phyloP scores from a whole-genome alignment of 2,888 invertebrate species.

The Drosophila flavopinicola region DNA sequence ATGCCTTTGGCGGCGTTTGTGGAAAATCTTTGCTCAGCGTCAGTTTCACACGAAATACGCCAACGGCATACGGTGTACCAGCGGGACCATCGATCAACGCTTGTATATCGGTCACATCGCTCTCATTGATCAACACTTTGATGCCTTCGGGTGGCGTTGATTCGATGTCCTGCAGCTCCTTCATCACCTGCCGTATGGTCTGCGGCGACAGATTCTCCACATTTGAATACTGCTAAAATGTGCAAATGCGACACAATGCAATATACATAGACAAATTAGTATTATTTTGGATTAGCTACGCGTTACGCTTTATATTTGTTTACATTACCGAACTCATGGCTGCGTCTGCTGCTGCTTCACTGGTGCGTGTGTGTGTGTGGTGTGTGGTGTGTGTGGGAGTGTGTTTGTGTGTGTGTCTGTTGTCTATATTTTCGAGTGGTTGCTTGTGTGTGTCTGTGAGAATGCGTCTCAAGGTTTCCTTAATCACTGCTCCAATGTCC shows the following conservation, averaged over 20 bases:
- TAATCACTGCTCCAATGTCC: slow-evolving; percentile 35
- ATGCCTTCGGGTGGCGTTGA: slow-evolving; percentile 95
- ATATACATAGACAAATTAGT: slow-evolving; percentile 7
- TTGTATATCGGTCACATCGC: slow-evolving; percentile 97
- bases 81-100: slow-evolving; percentile 97
- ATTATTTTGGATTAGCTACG: not conserved
- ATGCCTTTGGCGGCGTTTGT: slow-evolving; percentile 95
- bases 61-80: slow-evolving; percentile 96
- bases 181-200: slow-evolving; percentile 93
- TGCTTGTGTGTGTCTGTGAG: slow-evolving; percentile 1
- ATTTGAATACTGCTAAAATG: slow-evolving; percentile 90
- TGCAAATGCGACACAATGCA: not conserved
- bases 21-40: slow-evolving; percentile 97
- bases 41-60: slow-evolving; percentile 94
- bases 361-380: slow-evolving; percentile 15
- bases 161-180: slow-evolving; percentile 93
- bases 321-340: slow-evolving; percentile 72
- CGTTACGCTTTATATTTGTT: slow-evolving; percentile 47
- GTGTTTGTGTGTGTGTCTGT: slow-evolving; percentile 8
- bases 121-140: slow-evolving; percentile 94
- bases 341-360: slow-evolving; percentile 29
- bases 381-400: slow-evolving; percentile 8
- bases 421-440: slow-evolving; percentile 2
- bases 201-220: slow-evolving; percentile 98
- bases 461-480: slow-evolving; percentile 55